Evolutionary conservation across 2,797 vertebrate genomes (phyloP).

Genomic region (Cyclopterus lumpus): DNA sequence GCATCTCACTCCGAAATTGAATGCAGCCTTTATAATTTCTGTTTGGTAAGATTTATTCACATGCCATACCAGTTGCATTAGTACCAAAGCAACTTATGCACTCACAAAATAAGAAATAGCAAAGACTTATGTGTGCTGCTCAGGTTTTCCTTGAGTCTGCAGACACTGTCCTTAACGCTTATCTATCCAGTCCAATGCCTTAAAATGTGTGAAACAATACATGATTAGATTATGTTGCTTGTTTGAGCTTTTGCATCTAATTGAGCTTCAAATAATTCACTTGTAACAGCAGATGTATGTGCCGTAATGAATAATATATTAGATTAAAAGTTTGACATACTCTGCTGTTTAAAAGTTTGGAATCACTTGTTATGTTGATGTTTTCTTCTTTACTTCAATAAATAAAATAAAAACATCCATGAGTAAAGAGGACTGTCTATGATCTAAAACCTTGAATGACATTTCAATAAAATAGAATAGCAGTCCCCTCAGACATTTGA

Average conservation of each 20-base stretch:
- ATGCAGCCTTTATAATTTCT: background rate
- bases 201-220: background rate
- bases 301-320: background rate
- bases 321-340: background rate
- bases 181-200: background rate
- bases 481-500: no score
- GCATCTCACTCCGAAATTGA: background rate
- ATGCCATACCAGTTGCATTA: background rate
- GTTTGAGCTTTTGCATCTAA: background rate
- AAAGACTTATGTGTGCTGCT: background rate
- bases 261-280: background rate
- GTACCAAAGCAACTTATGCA: background rate
- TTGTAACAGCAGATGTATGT: background rate
- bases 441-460: no score
- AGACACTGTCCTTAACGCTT: background rate
- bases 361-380: background rate
- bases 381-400: background rate
- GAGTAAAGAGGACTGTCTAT: no score
- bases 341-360: background rate
- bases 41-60: background rate
- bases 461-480: no score
- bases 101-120: background rate
- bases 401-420: no score
- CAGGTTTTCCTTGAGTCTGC: constrained; percentile 4
- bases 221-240: background rate